Evolutionary conservation across 35 echinoderm and acorn worm species (phyloP), one percentile per base, ranked within the genome.

Genomic region (Acanthaster planci): DNA sequence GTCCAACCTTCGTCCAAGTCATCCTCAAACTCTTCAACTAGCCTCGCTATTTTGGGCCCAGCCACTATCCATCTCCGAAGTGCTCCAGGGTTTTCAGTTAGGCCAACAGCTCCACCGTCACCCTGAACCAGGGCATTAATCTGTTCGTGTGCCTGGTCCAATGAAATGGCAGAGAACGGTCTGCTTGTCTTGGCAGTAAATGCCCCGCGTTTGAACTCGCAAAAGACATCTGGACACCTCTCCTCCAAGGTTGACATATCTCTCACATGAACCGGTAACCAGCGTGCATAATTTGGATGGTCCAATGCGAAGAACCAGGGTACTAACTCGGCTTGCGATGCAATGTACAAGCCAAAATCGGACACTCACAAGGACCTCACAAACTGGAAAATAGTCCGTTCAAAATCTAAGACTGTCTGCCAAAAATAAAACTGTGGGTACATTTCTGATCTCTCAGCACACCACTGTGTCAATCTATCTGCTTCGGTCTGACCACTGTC

Each of bases 141-240:
- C 60, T 94, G 92, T 40, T 94, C 84, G 64, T 94, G 87, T n/a
- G 47, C 27, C 51, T 95, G 88, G 47, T 95, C 93, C 39, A 84
- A 77, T 86, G 88, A 77, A 40, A 87, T 95, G 21, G 81, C 64
- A 55, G 88, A 95, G 60, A 95, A 91, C n/a, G n/a, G n/a, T n/a
- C n/a, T n/a, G n/a, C 31, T 78, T 83, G 17, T n/a, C 47, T n/a
- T 82, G 77, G 32, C 90, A 85, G 23, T 94, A 17, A 16, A 85
- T 84, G 19, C 78, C 80, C 39, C 87, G 91, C 14, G 59, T 67
- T 50, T 88, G 88, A 77, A 50, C 38, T n/a, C n/a, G 3, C n/a
- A 35, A 54, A 95, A 95, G 42, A 95, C 38, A 81, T 82, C n/a
- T 51, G 52, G 55, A 76, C 83, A 78, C 21, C 42, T 78, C 27